Percentiles rank a stretch among this genome's conserved stretches.
Evolutionary conservation across 2,797 vertebrate species (phyloP).

Genomic region (Acrossocheilus fasciatus): DNA sequence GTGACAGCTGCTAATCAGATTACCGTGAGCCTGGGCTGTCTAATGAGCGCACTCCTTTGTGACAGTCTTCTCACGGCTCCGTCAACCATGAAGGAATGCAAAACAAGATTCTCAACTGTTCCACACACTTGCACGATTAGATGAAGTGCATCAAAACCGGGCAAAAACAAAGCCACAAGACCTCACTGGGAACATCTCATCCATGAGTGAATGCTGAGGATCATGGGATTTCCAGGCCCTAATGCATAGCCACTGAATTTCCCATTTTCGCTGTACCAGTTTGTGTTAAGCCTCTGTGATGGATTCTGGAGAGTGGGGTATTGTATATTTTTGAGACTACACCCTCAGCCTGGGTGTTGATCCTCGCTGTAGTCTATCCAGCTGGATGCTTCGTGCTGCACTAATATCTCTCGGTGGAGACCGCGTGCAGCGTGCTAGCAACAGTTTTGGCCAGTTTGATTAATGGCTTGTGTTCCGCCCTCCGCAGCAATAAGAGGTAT

Average conservation of each 20-base stretch:
- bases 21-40: conserved; percentile 78
- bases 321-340: conserved; percentile 31
- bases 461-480: conserved; percentile 71
- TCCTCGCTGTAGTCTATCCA: background rate
- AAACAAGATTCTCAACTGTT: conserved; percentile 74
- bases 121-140: conserved; percentile 72
- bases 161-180: conserved; percentile 71
- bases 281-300: conserved; percentile 18
- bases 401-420: conserved; percentile 41
- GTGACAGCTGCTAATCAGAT: conserved; percentile 86
- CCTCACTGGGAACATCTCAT: conserved; percentile 73
- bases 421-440: background rate
- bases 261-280: background rate
- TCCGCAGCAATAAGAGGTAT: conserved; percentile 58
- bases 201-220: conserved; percentile 72
- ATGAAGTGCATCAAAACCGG: conserved; percentile 71
- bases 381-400: conserved; percentile 13
- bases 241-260: conserved; percentile 71
- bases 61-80: conserved; percentile 77
- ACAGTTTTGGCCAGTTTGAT: conserved; percentile 67
- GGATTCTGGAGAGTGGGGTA: conserved; percentile 6
- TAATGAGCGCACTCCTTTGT: conserved; percentile 83
- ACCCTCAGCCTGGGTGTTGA: conserved; percentile 16
- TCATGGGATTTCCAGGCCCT: conserved; percentile 73
- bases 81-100: conserved; percentile 78